Evolutionary conservation across 2,113 vertebrate genomes (phyloP).

Genomic region (Tachuris rubrigastra): DNA sequence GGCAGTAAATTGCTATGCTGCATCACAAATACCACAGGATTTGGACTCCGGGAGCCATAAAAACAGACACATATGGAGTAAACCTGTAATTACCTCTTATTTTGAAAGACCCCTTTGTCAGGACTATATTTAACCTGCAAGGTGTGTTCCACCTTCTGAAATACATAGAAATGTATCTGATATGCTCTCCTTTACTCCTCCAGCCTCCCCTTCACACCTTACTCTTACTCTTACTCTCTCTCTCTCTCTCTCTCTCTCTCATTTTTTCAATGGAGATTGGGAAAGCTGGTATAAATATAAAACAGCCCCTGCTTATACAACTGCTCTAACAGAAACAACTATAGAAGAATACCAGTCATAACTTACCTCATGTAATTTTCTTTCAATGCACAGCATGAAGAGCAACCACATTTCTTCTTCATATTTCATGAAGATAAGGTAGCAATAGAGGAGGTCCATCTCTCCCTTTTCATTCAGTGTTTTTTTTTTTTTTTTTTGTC

Average conservation of each 20-base stretch:
- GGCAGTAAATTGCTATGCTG: not conserved
- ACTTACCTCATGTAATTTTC: not conserved
- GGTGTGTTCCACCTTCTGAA: not conserved
- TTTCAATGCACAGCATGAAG: not conserved
- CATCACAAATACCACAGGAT: not conserved
- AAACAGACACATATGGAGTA: not conserved
- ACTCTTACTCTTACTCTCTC: not conserved
- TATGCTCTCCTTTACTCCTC: not conserved
- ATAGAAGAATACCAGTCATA: not conserved
- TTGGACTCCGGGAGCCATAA: accelerated
- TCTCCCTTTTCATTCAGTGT: not conserved
- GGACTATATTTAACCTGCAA: not conserved
- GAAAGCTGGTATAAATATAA: not conserved
- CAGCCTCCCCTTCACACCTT: not conserved
- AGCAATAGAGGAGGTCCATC: not conserved
- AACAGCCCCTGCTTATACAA: not conserved
- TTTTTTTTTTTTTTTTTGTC: not conserved
- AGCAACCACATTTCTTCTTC: not conserved
- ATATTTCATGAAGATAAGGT: not conserved
- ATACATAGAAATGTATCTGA: not conserved
- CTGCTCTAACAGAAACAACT: not conserved
- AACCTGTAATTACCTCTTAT: not conserved
- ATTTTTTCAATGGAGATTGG: not conserved
- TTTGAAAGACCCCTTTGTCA: not conserved
- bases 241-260: not conserved